Base-by-base conservation (phyloP, 2,888 invertebrate genomes). In the Drosophila mettleri region DNA sequence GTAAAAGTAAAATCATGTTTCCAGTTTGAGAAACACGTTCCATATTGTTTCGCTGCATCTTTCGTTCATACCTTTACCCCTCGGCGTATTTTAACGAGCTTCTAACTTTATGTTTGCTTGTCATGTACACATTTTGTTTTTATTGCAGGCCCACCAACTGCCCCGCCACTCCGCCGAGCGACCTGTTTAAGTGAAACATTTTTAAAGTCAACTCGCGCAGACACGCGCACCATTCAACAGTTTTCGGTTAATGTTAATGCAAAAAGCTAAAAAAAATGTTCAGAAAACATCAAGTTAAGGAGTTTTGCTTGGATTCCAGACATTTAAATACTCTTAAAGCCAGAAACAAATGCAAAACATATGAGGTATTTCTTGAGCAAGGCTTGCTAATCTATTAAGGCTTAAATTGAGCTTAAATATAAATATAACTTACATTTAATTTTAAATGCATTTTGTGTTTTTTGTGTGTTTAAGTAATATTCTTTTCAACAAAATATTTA, bases 21-120 rank as follows among this genome's bases (percentile, higher is more conserved):
- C 24, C 53, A 39, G 54, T 67, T 63, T 22, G 48, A 52, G 48
- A 58, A 33, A 39, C 57, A 52, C 59, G 36, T 48, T 59, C 54
- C 62, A 52, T 59, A 62, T 59, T 77, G 41, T 53, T 36, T 53
- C 34, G 45, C 51, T 55, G 33, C 48, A 62, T 62, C 48, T 45
- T 58, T 39, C 27, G 41, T 12, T 33, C 63, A n/a, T 34, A 63
- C 74, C 74, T 75, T 74, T 68, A 74, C 68, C 74, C 79, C 73
- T 87, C 87, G 82, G 85, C 79, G 48, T 46, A 73, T 81, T 87
- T 86, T 88, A 88, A 86, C 89, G 85, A 86, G 85, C 87, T 87
- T 62, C 85, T 75, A 86, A 87, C 85, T 86, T 88, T 87, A 82
- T 88, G 89, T 88, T 79, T 87, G 87, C 85, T 88, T 86, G 87